Evolutionary conservation across 2,888 invertebrate species (phyloP), one percentile per base, ranked within the genome.

Genomic region (Andrena hattorfiana): DNA sequence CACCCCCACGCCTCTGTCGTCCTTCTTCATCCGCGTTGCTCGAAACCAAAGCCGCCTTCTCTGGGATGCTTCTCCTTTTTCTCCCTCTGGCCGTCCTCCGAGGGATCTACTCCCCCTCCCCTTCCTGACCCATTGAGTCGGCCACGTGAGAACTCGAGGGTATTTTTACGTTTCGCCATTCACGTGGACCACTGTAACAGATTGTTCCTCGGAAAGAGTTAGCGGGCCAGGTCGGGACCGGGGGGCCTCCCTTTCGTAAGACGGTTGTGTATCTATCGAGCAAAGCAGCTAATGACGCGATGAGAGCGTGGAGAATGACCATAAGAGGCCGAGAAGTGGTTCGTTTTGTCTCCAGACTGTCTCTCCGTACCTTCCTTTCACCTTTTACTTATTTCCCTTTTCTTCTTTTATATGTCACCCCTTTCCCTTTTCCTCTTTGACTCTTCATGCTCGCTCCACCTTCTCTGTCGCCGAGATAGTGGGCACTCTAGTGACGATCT

Each of bases 131-230:
- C 93, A 92, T 92, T 93, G 89, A 92, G 89, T 83, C 86, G 77
- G 89, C 90, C 93, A 93, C 92, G 93, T 93, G 94, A 92, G 94
- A 93, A 93, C 92, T 87, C 91, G 85, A 86, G 88, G 89, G 91
- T 90, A 92, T 91, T 93, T 93, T 92, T 93, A 93, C 93, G 93
- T 93, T 92, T 93, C 91, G 92, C 94, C 94, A 94, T 94, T 94
- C 93, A 94, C 90, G 91, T 90, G 91, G 90, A 86, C 88, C 90
- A 85, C 89, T 92, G 89, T 93, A 93, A 93, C 92, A 93, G 93
- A 94, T 94, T 92, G 91, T 93, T 94, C 94, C 94, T 92, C 83
- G 87, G 93, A 94, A 93, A 88, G 87, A 87, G 87, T 56, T 68
- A 71, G 63, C 67, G 42, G 60, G 20, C 13, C 49, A 59, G 30